Percentiles rank a stretch among this genome's conserved stretches.
Conservation (phyloP, 2,888 invertebrate genomes). For the Pediacus dermestoides region DNA sequence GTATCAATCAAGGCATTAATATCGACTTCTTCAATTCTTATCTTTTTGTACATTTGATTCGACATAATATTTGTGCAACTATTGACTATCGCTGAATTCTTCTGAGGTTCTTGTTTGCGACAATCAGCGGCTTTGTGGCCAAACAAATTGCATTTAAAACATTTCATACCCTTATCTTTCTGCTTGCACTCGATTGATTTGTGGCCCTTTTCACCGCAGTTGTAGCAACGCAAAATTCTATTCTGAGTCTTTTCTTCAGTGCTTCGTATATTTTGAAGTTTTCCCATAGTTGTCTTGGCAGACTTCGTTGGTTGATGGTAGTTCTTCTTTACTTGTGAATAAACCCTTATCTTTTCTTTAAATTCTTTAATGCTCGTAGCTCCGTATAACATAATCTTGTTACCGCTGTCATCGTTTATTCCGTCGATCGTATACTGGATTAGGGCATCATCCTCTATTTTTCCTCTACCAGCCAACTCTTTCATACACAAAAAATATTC, state of each 20-base stretch:
- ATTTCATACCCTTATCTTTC: slow-evolving; percentile 22
- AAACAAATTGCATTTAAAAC: slow-evolving; percentile 22
- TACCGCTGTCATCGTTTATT: slow-evolving; percentile 29
- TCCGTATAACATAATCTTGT: slow-evolving; percentile 30
- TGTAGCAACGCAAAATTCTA: slow-evolving; percentile 8
- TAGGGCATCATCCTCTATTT: slow-evolving; percentile 37
- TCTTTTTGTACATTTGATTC: slow-evolving; percentile 5
- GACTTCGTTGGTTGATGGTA: no score
- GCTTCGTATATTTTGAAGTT: no score
- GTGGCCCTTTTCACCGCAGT: slow-evolving; percentile 18
- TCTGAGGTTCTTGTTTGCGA: slow-evolving; percentile 1
- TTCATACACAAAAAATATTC: slow-evolving; percentile 43
- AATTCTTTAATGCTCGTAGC: slow-evolving; percentile 22
- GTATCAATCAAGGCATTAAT: slow-evolving; percentile 21
- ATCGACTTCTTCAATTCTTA: slow-evolving; percentile 9
- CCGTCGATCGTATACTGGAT: slow-evolving; percentile 46
- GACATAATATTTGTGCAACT: slow-evolving; percentile 1
- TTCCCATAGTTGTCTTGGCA: no score
- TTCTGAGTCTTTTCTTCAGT: slow-evolving; percentile 1
- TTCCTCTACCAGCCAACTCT: slow-evolving; percentile 40
- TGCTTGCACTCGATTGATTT: slow-evolving; percentile 13
- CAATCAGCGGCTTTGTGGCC: slow-evolving; percentile 22
- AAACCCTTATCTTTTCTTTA: slow-evolving; percentile 23
- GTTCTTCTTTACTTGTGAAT: no score
- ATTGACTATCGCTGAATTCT: no score